Base-by-base conservation (phyloP, 2,113 vertebrate species). In the Calypte anna region DNA sequence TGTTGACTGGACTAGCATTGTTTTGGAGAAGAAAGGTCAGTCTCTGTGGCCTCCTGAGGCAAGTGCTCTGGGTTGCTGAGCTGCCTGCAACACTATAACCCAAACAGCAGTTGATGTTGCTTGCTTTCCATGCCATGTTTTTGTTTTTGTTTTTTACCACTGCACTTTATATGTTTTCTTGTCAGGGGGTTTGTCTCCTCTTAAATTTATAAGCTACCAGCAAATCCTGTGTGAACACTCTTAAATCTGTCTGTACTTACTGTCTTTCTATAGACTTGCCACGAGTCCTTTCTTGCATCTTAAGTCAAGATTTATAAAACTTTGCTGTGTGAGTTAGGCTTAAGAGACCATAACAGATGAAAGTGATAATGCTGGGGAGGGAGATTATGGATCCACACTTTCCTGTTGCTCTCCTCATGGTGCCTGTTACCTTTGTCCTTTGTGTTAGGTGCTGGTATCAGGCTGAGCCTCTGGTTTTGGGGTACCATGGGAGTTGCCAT, bases 61-160 rank as follows among this genome's bases (percentile, higher is more conserved):
- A 64, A 31, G 13, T 59, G 24, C 50, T 82, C 36, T 7, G 22
- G 5, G 18, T 63, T 80, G 28, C 19, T 68, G 22, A 28, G 28
- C 68, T 92, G n/a, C 58, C 31, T 50, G 5, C 17, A 50, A 3
- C 40, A 38, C 17, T 70, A 14, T 33, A 73, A 20, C 15, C 17
- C 44, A 43, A 64, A 31, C 28, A 83, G 64, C 27, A 75, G n/a
- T 23, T 78, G 57, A 62, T 11, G 17, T 48, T 79, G 55, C 0
- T 3, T 82, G 36, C 30, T 74, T 2, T 72, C 22, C 17, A 4
- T 75, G 43, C 30, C 31, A 3, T 84, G 51, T 70, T 46, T 46
- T 46, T 46, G 15, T 18, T 46, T 46, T 59, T 14, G 5, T 44
- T 3, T 3, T 50, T 4, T 20, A 6, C 8, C 16, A 0, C 22